Conservation (phyloP, 2,113 vertebrate species). For the Dasyornis broadbenti region DNA sequence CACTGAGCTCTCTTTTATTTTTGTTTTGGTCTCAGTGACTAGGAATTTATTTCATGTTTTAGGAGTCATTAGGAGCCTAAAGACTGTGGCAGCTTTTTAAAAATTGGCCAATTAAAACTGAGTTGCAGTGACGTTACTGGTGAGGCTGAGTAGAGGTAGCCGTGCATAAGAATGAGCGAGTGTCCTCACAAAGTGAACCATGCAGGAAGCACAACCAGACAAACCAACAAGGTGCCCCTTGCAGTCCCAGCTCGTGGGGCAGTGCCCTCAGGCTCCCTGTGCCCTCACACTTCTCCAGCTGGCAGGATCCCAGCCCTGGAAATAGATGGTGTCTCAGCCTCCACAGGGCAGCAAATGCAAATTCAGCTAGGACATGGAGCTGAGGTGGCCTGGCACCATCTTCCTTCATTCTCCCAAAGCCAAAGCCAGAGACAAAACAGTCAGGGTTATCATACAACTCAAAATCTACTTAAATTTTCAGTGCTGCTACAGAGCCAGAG, state of each 20-base stretch:
- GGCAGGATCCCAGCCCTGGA: background rate
- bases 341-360: background rate
- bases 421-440: background rate
- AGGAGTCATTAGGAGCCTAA: constrained; percentile 56
- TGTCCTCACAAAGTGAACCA: background rate
- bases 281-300: background rate
- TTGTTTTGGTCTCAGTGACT: constrained; percentile 23
- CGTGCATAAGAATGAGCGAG: background rate
- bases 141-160: background rate
- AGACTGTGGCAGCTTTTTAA: constrained; percentile 51
- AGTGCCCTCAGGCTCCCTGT: background rate
- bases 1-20: background rate
- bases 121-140: background rate
- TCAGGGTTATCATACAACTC: background rate
- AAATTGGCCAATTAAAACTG: constrained; percentile 18
- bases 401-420: background rate
- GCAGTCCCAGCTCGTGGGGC: background rate
- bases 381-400: background rate
- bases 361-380: background rate
- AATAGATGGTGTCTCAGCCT: background rate
- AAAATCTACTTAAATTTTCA: background rate
- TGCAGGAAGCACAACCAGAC: background rate
- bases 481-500: background rate
- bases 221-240: background rate
- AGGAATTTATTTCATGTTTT: constrained; percentile 27